Evolutionary conservation across 2,888 invertebrate species (phyloP).

Genomic region (Synergus umbraculus): DNA sequence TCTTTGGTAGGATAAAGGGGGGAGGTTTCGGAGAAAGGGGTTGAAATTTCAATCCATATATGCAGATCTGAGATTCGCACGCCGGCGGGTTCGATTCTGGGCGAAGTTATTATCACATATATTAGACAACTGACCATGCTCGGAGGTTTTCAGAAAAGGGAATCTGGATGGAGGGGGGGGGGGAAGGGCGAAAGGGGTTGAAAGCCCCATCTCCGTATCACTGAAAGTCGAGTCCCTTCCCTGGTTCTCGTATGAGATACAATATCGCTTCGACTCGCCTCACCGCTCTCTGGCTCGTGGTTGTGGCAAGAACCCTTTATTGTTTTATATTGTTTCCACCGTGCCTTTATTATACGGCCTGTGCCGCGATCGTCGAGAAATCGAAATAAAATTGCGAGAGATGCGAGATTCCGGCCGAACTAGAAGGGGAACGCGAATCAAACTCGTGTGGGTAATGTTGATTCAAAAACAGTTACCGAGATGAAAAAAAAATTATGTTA

Average conservation of each 20-base stretch:
- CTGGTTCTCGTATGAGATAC: slow-evolving; percentile 64
- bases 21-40: background rate
- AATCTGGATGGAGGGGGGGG: slow-evolving; percentile 53
- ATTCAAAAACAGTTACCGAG: slow-evolving; percentile 10
- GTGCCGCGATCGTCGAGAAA: slow-evolving; percentile 56
- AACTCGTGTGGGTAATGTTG: slow-evolving; percentile 14
- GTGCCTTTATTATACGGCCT: slow-evolving; percentile 69
- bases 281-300: slow-evolving; percentile 59
- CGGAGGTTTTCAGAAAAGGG: slow-evolving; percentile 54
- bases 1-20: background rate
- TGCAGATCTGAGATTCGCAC: slow-evolving; percentile 73
- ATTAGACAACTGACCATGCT: slow-evolving; percentile 73
- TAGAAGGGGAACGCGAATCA: slow-evolving; percentile 23
- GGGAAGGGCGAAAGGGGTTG: slow-evolving; percentile 45
- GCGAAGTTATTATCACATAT: slow-evolving; percentile 76
- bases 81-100: slow-evolving; percentile 70
- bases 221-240: slow-evolving; percentile 51
- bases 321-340: slow-evolving; percentile 75
- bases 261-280: slow-evolving; percentile 66
- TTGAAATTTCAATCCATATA: slow-evolving; percentile 68
- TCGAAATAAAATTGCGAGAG: slow-evolving; percentile 71
- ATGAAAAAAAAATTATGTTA: background rate
- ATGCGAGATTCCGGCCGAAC: slow-evolving; percentile 45
- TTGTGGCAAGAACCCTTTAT: slow-evolving; percentile 75
- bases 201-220: slow-evolving; percentile 53